Conservation (phyloP, 2,797 vertebrate genomes). For the Gobionotothen gibberifrons region DNA sequence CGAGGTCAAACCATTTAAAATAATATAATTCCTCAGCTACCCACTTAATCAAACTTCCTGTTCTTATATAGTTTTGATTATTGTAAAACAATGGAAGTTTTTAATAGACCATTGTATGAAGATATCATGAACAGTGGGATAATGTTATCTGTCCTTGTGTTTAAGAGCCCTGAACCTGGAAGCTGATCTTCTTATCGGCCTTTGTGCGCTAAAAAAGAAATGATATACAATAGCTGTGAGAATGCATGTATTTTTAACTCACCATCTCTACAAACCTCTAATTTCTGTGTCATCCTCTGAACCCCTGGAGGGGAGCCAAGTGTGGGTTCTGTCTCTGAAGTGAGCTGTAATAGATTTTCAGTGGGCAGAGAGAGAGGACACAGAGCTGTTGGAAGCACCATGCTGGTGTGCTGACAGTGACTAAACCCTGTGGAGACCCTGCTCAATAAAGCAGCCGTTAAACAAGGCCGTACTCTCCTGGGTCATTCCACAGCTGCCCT, state of each 20-base stretch:
- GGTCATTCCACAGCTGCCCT: slow-evolving; percentile 67
- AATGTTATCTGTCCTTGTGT: slow-evolving; percentile 79
- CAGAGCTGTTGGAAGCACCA: slow-evolving; percentile 56
- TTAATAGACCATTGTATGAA: slow-evolving; percentile 56
- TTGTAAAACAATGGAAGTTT: slow-evolving; percentile 68
- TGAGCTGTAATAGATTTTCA: slow-evolving; percentile 72
- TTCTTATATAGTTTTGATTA: slow-evolving; percentile 38
- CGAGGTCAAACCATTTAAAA: slow-evolving; percentile 54
- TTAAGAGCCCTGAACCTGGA: slow-evolving; percentile 41
- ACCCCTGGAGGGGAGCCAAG: slow-evolving; percentile 65
- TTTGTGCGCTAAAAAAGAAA: slow-evolving; percentile 37
- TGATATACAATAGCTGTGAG: slow-evolving; percentile 52
- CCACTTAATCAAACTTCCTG: slow-evolving; percentile 63
- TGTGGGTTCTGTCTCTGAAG: slow-evolving; percentile 62
- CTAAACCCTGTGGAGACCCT: slow-evolving; percentile 72
- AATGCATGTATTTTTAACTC: slow-evolving; percentile 43
- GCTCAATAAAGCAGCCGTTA: slow-evolving; percentile 78
- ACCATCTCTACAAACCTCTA: slow-evolving; percentile 38
- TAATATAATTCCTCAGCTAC: slow-evolving; percentile 23
- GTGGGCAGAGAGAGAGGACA: slow-evolving; percentile 65
- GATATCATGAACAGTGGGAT: slow-evolving; percentile 38
- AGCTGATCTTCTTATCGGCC: slow-evolving; percentile 25
- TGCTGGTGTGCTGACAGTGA: slow-evolving; percentile 66
- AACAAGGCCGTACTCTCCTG: slow-evolving; percentile 71
- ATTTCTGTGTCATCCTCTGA: slow-evolving; percentile 60